Base-by-base conservation (phyloP, 53 echinoderm and acorn worm genomes). In the Crossaster papposus region DNA sequence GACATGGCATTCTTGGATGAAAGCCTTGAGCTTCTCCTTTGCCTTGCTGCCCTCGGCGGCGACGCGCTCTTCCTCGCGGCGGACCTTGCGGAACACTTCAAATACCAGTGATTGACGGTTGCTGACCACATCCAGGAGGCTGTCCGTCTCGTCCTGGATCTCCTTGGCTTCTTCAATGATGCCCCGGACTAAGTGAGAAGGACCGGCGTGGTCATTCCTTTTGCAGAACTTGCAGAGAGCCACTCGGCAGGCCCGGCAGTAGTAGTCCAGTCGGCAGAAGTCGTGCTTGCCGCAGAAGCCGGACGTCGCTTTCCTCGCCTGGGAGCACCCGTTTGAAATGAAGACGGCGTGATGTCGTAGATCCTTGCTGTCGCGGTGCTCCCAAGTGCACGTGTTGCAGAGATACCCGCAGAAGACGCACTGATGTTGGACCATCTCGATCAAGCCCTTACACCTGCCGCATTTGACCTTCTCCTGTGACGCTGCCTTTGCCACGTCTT, bases 211-310 rank as follows among this genome's bases (percentile, higher is more conserved):
- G 23, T 34, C 1, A 10, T 75, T 12, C 62, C 75, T 36, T 36
- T 75, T 73, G 44, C 86, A 86, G 23, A 86, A 17, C 24, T 86
- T 86, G 72, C 86, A 86, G 54, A 86, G 33, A n/a, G 86, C 34
- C 13, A 54, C 76, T 4, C 34, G 22, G 24, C 86, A 86, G 13
- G 74, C 55, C 32, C 50, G 22, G 74, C 86, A 86, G 34, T 52
- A 75, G 54, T 54, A 55, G 14, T 86, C 74, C 52, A 55, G 73
- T 20, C 55, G 86, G 35, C 86, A 86, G 54, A 72, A 54, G 75
- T 75, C 23, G 35, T 86, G 86, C 11, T 24, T 73, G 5, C 54
- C 13, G 31, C 86, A 86, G 34, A 75, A 86, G 2, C 44, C n/a
- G 13, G 58, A 75, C 1, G 18, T 37, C 15, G 18, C 30, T 17